A percentile compares a stretch with the other conserved stretches of the same genome.
Evolutionary conservation across 2,888 invertebrate genomes (phyloP).

Genomic region (Apotomis betuletana): DNA sequence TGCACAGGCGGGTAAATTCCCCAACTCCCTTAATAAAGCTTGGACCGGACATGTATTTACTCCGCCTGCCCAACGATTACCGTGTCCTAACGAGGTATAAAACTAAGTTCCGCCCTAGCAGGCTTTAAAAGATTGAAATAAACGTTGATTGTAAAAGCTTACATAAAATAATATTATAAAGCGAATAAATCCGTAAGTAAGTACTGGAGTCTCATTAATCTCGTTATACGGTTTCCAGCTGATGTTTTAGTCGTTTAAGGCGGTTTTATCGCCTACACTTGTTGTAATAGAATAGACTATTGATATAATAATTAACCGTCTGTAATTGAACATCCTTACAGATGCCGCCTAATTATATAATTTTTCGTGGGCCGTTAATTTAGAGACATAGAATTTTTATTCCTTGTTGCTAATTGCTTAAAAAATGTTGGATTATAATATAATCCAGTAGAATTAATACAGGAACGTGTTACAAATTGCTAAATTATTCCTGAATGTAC

Average conservation of each 20-base stretch:
- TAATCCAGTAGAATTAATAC: no score
- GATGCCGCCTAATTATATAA: no score
- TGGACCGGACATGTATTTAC: conserved; percentile 15
- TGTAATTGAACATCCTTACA: no score
- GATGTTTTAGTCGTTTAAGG: neutral
- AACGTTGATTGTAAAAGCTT: conserved; percentile 17
- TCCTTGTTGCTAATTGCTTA: no score
- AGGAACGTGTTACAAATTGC: no score
- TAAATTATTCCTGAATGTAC: no score
- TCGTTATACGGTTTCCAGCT: neutral
- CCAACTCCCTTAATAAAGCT: conserved; percentile 28
- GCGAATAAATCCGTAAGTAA: conserved; percentile 14
- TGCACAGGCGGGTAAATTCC: conserved; percentile 30
- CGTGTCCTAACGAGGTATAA: conserved; percentile 3
- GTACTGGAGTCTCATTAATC: neutral
- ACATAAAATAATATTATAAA: conserved; percentile 4
- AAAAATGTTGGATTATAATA: no score
- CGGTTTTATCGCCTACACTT: no score
- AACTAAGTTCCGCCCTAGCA: conserved; percentile 4
- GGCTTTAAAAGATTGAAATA: conserved; percentile 16
- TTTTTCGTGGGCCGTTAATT: no score
- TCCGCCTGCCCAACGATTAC: conserved; percentile 3
- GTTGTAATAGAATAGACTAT: no score
- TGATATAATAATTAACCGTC: no score
- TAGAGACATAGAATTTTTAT: no score